phyloP scores from a whole-genome alignment of 92 coral and sea anemone species.

The Epizoanthus illoricatus region DNA sequence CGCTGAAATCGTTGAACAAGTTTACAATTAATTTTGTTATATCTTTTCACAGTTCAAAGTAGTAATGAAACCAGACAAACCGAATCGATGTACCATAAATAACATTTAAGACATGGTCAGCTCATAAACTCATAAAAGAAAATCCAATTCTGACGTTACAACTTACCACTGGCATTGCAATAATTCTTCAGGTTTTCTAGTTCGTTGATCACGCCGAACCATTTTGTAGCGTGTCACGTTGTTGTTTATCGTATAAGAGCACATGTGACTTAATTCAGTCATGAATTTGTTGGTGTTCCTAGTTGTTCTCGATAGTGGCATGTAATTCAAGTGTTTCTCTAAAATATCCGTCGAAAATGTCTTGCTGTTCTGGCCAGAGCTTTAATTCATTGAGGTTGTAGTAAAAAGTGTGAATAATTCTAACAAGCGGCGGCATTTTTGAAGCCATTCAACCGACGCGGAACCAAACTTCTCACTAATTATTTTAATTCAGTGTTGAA shows the following conservation, averaged over 20 bases:
- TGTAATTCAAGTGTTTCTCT: slow-evolving; percentile 16
- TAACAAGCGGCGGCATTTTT: too few relatives aligned
- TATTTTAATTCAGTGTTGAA: too few relatives aligned
- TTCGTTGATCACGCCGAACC: slow-evolving; percentile 27
- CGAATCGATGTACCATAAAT: slow-evolving; percentile 12
- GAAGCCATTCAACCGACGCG: not conserved
- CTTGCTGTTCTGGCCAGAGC: slow-evolving; percentile 27
- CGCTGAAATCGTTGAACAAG: slow-evolving; percentile 12
- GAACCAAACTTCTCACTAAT: slow-evolving; percentile 21
- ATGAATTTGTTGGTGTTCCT: slow-evolving; percentile 19
- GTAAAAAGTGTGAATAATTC: not conserved
- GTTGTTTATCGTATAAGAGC: slow-evolving; percentile 21
- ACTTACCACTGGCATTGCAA: slow-evolving; percentile 32
- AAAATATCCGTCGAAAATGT: slow-evolving; percentile 2
- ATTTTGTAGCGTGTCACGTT: slow-evolving; percentile 15
- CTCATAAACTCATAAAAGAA: slow-evolving; percentile 4
- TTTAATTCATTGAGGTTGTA: slow-evolving; percentile 24
- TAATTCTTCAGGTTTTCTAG: slow-evolving; percentile 21
- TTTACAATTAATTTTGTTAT: slow-evolving; percentile 1
- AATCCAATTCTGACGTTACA: slow-evolving; percentile 28
- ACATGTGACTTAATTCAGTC: slow-evolving; percentile 29
- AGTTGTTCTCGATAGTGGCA: slow-evolving; percentile 26
- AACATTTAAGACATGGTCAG: slow-evolving; percentile 22
- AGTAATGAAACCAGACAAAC: slow-evolving; percentile 12
- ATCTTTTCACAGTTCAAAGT: not conserved